These are phyloP conservation scores for Chrysomallon squamiferum DNA, from an alignment of 1,140 invertebrate genomes.

Conservation along the genomic window DNA sequence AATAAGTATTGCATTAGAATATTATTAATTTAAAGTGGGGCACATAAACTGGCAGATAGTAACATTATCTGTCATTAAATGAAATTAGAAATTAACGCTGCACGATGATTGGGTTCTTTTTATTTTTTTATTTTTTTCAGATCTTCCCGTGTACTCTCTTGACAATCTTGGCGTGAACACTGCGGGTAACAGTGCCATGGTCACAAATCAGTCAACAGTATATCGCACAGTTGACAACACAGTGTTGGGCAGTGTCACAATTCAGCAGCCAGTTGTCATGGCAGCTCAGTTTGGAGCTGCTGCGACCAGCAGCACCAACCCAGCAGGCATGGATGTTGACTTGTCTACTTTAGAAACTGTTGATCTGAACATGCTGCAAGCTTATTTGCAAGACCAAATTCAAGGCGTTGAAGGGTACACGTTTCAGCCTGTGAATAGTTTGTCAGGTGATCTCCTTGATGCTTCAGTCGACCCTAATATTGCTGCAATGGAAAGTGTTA, in stretches of 20 bases:
- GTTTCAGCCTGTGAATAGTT: constrained; percentile 19
- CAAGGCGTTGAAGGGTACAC: constrained; percentile 14
- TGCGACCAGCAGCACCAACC: constrained; percentile 13
- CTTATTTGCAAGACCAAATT: constrained; percentile 23
- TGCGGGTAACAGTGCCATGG: constrained; percentile 1
- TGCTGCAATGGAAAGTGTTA: constrained; percentile 20
- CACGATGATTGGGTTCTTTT: too few relatives aligned
- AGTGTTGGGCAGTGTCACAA: constrained; percentile 30
- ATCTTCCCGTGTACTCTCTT: constrained; percentile 5
- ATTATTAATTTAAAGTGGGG: too few relatives aligned
- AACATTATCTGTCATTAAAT: too few relatives aligned
- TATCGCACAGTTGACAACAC: constrained; percentile 29
- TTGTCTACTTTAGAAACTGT: constrained; percentile 2
- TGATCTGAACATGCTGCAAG: constrained; percentile 24
- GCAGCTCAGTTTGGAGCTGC: constrained; percentile 9
- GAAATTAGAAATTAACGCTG: too few relatives aligned
- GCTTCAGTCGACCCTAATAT: constrained; percentile 15
- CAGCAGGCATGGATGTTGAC: constrained; percentile 16
- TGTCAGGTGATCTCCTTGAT: constrained; percentile 23
- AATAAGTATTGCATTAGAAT: too few relatives aligned
- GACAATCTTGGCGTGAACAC: constrained; percentile 1
- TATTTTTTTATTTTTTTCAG: not conserved
- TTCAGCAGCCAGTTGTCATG: constrained; percentile 6
- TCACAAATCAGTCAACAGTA: constrained; percentile 5
- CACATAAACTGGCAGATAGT: too few relatives aligned